Evolutionary conservation across 2,113 vertebrate species (phyloP).

Genomic region (Takifugu flavidus): DNA sequence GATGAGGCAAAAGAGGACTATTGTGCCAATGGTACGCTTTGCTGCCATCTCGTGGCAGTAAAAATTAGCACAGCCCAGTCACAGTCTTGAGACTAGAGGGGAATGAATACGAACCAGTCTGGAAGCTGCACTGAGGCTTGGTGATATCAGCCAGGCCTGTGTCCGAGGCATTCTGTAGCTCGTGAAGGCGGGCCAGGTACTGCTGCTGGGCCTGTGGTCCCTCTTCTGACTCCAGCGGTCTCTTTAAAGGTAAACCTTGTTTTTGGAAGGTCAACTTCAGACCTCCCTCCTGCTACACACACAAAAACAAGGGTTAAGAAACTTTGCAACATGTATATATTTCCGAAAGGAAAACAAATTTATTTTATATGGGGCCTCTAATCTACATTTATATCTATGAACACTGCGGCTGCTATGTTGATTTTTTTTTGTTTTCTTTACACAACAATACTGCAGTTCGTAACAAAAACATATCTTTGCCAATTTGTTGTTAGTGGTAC

Average conservation of each 20-base stretch:
- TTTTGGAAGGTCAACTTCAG: slow-evolving; percentile 99
- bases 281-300: slow-evolving; percentile 87
- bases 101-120: slow-evolving; percentile 69
- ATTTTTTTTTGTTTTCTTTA: too few relatives aligned
- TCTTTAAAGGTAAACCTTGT: slow-evolving; percentile 89
- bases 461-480: too few relatives aligned
- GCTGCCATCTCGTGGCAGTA: slow-evolving; percentile 47
- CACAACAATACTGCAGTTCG: too few relatives aligned
- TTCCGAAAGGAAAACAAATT: background rate
- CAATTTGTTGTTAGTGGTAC: slow-evolving; percentile 35
- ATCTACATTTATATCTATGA: too few relatives aligned
- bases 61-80: background rate
- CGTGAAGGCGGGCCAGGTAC: slow-evolving; percentile 88
- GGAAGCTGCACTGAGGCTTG: slow-evolving; percentile 78
- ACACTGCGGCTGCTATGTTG: too few relatives aligned
- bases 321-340: background rate
- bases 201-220: slow-evolving; percentile 87
- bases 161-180: slow-evolving; percentile 91
- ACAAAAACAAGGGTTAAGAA: slow-evolving; percentile 12
- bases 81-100: too few relatives aligned
- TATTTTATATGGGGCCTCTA: too few relatives aligned
- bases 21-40: background rate
- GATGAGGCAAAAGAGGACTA: background rate
- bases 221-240: slow-evolving; percentile 87
- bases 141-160: slow-evolving; percentile 86